Evolutionary conservation across 2,113 vertebrate genomes (phyloP).

Genomic region (Choloepus hoffmanni): DNA sequence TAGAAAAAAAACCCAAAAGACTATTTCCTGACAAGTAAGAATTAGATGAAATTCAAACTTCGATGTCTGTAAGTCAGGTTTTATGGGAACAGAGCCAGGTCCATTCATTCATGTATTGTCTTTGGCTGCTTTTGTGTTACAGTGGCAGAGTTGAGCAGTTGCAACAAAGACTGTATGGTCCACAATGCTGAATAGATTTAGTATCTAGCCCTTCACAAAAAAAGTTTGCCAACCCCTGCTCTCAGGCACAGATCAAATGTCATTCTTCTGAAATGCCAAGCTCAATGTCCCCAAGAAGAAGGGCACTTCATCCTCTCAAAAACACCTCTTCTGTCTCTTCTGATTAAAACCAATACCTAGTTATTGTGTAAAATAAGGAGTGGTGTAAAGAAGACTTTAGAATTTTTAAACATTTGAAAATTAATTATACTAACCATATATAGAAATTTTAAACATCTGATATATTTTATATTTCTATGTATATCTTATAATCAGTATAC

Average conservation of each 20-base stretch:
- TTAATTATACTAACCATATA: not conserved
- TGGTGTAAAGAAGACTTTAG: not conserved
- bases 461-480: not conserved
- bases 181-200: not conserved
- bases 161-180: not conserved
- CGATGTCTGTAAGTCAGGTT: not conserved
- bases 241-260: not conserved
- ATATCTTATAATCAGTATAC: not conserved
- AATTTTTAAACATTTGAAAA: not conserved
- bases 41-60: not conserved
- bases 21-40: not conserved
- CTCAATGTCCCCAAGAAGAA: not conserved
- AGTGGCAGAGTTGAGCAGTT: not conserved
- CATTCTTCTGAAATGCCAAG: constrained; percentile 36
- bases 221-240: not conserved
- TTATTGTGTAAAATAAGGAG: not conserved
- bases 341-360: not conserved
- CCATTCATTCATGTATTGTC: not conserved
- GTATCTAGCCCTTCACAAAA: not conserved
- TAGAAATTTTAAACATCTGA: not conserved
- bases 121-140: not conserved
- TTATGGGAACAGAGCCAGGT: not conserved
- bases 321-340: not conserved
- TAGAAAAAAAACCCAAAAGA: not conserved
- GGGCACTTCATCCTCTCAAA: not conserved